Evolutionary conservation across 2,113 vertebrate species (phyloP).

Genomic region (Mormoops blainvillei): DNA sequence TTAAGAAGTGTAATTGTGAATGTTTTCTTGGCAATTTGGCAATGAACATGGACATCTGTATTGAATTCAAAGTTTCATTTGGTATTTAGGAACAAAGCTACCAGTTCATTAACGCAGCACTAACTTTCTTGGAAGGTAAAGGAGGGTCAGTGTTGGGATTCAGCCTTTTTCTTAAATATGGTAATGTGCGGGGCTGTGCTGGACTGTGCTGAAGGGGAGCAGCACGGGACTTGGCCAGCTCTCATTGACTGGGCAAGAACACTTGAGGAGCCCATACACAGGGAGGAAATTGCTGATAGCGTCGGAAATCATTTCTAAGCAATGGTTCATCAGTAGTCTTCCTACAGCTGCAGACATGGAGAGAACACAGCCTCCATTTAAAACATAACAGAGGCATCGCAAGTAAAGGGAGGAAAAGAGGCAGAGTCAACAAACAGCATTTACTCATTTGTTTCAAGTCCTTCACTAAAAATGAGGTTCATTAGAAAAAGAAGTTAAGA

Average conservation of each 20-base stretch:
- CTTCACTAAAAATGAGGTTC: not conserved
- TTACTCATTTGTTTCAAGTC: not conserved
- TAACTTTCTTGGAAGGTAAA: slow-evolving; percentile 42
- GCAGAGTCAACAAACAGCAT: not conserved
- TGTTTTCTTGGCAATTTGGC: slow-evolving; percentile 60
- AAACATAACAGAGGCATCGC: not conserved
- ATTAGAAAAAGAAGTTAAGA: not conserved
- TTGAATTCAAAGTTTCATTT: slow-evolving; percentile 52
- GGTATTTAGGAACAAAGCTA: slow-evolving; percentile 24
- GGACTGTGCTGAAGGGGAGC: not conserved
- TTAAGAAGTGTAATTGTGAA: slow-evolving; percentile 65
- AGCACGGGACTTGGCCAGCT: not conserved
- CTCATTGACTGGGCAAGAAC: not conserved
- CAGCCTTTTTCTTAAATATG: not conserved
- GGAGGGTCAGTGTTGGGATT: slow-evolving; percentile 13
- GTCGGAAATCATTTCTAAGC: not conserved
- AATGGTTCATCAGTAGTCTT: not conserved
- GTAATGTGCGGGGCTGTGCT: not conserved
- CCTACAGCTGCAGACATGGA: not conserved
- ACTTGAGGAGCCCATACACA: not conserved
- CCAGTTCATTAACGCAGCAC: not conserved
- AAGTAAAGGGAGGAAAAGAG: not conserved
- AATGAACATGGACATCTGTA: slow-evolving; percentile 65
- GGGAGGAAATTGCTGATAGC: not conserved
- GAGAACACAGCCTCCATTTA: not conserved